phyloP scores from a whole-genome alignment of 2,113 vertebrate genomes.

The Syngnathus scovelli region DNA sequence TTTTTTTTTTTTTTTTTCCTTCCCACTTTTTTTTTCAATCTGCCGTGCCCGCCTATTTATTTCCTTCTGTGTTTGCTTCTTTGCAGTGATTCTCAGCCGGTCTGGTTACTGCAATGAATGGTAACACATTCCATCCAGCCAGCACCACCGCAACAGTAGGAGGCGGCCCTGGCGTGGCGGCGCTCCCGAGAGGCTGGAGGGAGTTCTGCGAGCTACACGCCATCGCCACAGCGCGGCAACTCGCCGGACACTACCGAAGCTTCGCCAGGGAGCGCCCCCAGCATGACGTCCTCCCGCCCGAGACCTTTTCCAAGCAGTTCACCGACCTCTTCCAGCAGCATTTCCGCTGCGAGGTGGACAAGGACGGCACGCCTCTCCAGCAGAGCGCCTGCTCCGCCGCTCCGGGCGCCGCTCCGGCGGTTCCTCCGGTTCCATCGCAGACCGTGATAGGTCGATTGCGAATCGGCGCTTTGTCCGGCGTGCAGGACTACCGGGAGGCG shows the following conservation, averaged over 20 bases:
- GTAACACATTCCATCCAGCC: constrained; percentile 81
- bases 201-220: constrained; percentile 97
- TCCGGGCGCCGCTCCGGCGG: constrained; percentile 15
- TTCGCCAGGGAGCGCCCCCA: constrained; percentile 82
- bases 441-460: constrained; percentile 61
- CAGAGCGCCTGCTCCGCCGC: constrained; percentile 29
- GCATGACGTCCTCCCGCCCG: constrained; percentile 81
- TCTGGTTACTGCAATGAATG: constrained; percentile 92
- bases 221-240: constrained; percentile 82
- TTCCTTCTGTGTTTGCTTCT: constrained; percentile 23
- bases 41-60: background rate
- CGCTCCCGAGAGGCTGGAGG: constrained; percentile 83
- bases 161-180: constrained; percentile 53
- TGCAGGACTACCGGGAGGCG: constrained; percentile 86
- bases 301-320: constrained; percentile 90
- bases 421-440: constrained; percentile 27
- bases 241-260: constrained; percentile 87
- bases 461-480: constrained; percentile 68
- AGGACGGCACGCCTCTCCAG: constrained; percentile 55
- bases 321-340: constrained; percentile 89
- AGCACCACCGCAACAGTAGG: constrained; percentile 62
- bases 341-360: constrained; percentile 86
- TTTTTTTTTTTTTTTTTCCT: no score
- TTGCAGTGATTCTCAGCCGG: constrained; percentile 75
- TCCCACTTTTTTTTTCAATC: no score